Percentiles rank a stretch among this genome's conserved stretches.
Conservation (phyloP, 2,888 invertebrate species). For the Scaptomyza polygonia region DNA sequence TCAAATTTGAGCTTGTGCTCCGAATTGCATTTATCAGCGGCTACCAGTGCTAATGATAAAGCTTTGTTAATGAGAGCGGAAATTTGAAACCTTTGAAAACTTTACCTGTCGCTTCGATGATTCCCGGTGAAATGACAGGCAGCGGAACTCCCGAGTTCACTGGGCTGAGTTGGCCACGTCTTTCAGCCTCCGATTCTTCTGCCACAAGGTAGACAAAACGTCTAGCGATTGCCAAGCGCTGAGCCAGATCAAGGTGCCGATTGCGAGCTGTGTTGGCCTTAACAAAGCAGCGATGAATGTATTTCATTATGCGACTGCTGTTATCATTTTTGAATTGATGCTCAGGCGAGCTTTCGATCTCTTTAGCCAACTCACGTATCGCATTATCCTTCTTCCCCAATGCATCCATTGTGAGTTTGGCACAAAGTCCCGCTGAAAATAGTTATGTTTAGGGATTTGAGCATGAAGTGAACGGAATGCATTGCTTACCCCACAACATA, state of each 20-base stretch:
- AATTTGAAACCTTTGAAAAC: too few species aligned
- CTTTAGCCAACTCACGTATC: accelerated
- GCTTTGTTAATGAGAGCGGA: neutral
- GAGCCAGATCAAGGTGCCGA: conserved; percentile 8
- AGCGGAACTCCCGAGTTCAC: neutral
- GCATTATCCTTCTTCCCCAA: neutral
- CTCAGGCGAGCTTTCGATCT: neutral
- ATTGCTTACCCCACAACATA: conserved; percentile 14
- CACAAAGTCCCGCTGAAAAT: conserved; percentile 1
- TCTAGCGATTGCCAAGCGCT: conserved; percentile 1
- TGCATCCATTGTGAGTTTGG: neutral
- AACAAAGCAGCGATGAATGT: conserved; percentile 6
- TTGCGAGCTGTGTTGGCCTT: neutral
- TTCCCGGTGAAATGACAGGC: neutral
- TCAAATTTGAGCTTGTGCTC: neutral
- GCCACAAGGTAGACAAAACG: neutral
- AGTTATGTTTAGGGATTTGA: neutral
- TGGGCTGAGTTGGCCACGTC: neutral
- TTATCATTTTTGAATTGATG: neutral
- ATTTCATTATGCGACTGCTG: conserved; percentile 4
- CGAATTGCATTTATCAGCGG: conserved; percentile 14
- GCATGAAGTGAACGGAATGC: too few species aligned
- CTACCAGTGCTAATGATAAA: neutral
- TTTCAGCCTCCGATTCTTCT: neutral
- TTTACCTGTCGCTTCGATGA: neutral